Evolutionary conservation across 2,888 invertebrate genomes (phyloP).

Genomic region (Lasioglossum malachurum): DNA sequence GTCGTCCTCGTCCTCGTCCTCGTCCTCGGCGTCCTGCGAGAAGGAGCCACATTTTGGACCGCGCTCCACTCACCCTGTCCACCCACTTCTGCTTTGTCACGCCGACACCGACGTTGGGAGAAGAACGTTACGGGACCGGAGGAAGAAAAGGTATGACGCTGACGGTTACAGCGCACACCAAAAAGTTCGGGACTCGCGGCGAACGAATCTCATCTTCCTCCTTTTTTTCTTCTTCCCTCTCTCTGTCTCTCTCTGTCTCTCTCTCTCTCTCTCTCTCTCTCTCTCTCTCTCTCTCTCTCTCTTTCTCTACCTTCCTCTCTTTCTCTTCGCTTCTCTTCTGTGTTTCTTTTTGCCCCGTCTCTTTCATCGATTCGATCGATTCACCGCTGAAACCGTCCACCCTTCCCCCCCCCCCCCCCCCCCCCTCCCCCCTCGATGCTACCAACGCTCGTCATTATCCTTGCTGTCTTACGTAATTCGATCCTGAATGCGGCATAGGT

Average conservation of each 20-base stretch:
- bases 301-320: not conserved
- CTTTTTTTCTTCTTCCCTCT: slow-evolving; percentile 16
- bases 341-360: not conserved
- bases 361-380: slow-evolving; percentile 37
- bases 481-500: slow-evolving; percentile 32
- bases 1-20: slow-evolving; percentile 56
- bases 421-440: not conserved
- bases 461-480: slow-evolving; percentile 55
- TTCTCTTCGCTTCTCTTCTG: not conserved
- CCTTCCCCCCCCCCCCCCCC: not conserved
- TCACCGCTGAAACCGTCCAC: not conserved
- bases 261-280: not conserved
- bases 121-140: slow-evolving; percentile 48
- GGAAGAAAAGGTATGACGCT: slow-evolving; percentile 59
- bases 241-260: not conserved
- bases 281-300: not conserved
- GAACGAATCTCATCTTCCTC: slow-evolving; percentile 6
- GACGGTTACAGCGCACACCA: slow-evolving; percentile 58
- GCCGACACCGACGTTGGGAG: slow-evolving; percentile 66
- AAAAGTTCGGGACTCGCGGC: slow-evolving; percentile 47
- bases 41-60: slow-evolving; percentile 78
- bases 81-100: slow-evolving; percentile 72
- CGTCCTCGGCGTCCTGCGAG: slow-evolving; percentile 70
- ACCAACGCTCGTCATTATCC: slow-evolving; percentile 52
- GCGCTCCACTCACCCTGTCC: slow-evolving; percentile 69